A percentile compares a stretch with the other conserved stretches of the same genome.
Conservation (phyloP, 2,113 vertebrate genomes). For the Marcusenius ussheri region DNA sequence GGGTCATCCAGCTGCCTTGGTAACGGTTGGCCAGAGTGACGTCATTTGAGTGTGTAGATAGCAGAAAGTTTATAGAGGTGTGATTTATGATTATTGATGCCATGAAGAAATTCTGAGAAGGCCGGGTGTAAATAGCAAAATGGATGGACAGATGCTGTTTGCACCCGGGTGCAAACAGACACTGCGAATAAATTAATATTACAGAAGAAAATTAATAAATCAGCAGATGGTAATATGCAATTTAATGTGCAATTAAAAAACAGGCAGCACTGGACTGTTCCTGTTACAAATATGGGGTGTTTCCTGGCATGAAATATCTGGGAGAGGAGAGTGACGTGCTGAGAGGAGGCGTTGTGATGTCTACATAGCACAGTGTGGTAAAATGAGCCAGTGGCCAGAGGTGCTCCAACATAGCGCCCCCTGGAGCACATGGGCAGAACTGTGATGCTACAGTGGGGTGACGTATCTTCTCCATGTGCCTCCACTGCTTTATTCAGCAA, state of each 20-base stretch:
- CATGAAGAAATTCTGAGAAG: neutral
- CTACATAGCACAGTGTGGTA: neutral
- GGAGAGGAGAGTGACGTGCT: neutral
- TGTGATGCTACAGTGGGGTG: neutral
- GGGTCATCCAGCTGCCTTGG: neutral
- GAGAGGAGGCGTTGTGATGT: neutral
- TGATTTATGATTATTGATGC: neutral
- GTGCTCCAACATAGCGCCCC: neutral
- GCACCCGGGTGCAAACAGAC: too few species aligned
- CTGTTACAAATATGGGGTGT: too few species aligned
- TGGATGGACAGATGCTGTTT: too few species aligned
- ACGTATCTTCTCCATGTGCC: neutral
- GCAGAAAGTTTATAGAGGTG: neutral
- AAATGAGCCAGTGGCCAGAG: neutral
- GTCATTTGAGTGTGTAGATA: neutral
- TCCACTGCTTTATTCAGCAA: neutral
- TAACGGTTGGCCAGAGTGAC: neutral
- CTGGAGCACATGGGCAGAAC: neutral
- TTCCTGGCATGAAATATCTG: too few species aligned
- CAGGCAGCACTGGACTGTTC: too few species aligned
- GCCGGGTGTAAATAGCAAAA: too few species aligned
- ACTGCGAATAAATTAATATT: too few species aligned
- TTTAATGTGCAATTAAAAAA: too few species aligned
- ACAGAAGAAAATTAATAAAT: too few species aligned
- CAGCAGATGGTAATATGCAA: too few species aligned